phyloP scores from a whole-genome alignment of 2,888 invertebrate genomes.

The Chorisops tibialis region DNA sequence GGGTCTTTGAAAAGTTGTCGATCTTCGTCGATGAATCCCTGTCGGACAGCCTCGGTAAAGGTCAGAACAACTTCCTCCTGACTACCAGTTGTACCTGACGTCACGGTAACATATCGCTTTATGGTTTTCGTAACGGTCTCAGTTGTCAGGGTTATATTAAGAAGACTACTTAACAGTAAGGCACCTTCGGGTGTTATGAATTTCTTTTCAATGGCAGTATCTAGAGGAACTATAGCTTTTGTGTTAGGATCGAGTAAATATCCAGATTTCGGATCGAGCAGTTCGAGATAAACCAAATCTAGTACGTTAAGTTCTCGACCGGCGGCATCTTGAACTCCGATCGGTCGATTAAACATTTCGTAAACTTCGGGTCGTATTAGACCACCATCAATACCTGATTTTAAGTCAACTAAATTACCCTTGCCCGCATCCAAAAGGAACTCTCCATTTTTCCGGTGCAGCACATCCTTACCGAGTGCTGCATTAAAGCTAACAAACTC shows the following conservation, averaged over 20 bases:
- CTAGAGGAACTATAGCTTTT: slow-evolving; percentile 71
- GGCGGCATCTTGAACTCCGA: slow-evolving; percentile 72
- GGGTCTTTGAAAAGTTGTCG: slow-evolving; percentile 76
- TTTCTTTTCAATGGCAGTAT: slow-evolving; percentile 80
- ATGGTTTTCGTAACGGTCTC: slow-evolving; percentile 84
- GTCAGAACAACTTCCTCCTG: slow-evolving; percentile 62
- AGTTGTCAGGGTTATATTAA: slow-evolving; percentile 84
- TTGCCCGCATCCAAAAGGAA: slow-evolving; percentile 70
- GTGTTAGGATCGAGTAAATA: slow-evolving; percentile 73
- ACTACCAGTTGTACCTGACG: slow-evolving; percentile 58
- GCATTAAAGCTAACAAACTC: slow-evolving; percentile 82
- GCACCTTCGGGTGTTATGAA: slow-evolving; percentile 86
- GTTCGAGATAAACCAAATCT: slow-evolving; percentile 81
- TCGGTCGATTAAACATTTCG: slow-evolving; percentile 78
- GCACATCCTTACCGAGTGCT: slow-evolving; percentile 71
- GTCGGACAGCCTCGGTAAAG: slow-evolving; percentile 72
- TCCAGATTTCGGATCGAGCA: slow-evolving; percentile 85
- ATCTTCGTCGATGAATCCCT: slow-evolving; percentile 76
- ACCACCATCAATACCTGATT: slow-evolving; percentile 74
- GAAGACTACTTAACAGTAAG: slow-evolving; percentile 74
- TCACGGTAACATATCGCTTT: slow-evolving; percentile 75
- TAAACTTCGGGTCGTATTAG: slow-evolving; percentile 79
- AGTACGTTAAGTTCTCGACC: slow-evolving; percentile 77
- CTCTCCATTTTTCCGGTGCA: slow-evolving; percentile 70
- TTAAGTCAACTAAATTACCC: slow-evolving; percentile 72